Conservation (phyloP, 2,797 vertebrate species). For the Argentina silus region DNA sequence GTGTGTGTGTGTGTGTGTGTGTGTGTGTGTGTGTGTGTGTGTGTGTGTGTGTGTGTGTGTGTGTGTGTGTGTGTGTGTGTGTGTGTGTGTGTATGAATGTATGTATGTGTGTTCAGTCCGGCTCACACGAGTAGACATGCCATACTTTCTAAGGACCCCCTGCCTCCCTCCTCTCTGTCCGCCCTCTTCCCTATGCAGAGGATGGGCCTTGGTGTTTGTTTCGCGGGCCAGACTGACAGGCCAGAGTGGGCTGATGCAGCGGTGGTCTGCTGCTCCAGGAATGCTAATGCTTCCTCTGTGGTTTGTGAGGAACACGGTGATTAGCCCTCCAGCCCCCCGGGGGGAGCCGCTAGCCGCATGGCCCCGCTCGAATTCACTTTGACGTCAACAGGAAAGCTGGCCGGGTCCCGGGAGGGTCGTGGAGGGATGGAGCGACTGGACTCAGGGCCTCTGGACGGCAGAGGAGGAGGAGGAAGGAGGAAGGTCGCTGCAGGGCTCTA, state of each 20-base stretch:
- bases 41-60: neutral
- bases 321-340: conserved; percentile 80
- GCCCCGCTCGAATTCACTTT: conserved; percentile 75
- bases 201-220: conserved; percentile 30
- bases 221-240: conserved; percentile 30
- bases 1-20: neutral
- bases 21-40: no score
- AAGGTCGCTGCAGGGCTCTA: conserved; percentile 56
- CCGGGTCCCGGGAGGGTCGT: conserved; percentile 66
- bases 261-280: conserved; percentile 65
- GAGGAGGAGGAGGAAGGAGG: conserved; percentile 38
- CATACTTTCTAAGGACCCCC: no score
- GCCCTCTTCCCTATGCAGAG: neutral
- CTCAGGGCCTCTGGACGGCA: conserved; percentile 25
- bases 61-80: conserved; percentile 21
- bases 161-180: neutral
- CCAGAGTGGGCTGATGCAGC: conserved; percentile 34
- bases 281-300: conserved; percentile 83
- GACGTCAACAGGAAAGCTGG: conserved; percentile 82
- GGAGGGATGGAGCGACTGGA: conserved; percentile 20
- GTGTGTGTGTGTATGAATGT: conserved; percentile 45
- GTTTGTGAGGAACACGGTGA: conserved; percentile 70
- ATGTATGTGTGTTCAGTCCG: neutral
- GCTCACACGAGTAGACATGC: no score
- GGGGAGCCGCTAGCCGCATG: conserved; percentile 69